Conservation (phyloP, 2,888 invertebrate genomes). For the Drosophila parthenogenetica region DNA sequence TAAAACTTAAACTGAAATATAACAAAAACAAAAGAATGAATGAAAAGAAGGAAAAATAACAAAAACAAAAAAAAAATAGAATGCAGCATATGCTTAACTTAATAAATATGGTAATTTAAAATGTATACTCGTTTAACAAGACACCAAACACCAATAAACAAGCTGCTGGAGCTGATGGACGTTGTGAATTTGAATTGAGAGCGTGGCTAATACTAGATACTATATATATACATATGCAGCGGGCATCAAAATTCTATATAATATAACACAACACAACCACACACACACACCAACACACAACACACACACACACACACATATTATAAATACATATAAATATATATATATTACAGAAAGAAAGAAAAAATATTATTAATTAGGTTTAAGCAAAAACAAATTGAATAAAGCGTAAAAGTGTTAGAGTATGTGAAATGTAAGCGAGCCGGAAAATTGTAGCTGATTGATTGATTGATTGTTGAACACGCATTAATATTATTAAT, state of each 20-base stretch:
- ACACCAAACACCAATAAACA: conserved; percentile 60
- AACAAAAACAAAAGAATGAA: conserved; percentile 26
- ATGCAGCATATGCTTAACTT: conserved; percentile 54
- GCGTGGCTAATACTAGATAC: conserved; percentile 45
- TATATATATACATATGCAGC: conserved; percentile 32
- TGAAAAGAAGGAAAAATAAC: not conserved
- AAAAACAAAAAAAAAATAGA: conserved; percentile 13
- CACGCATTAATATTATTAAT: conserved; percentile 47
- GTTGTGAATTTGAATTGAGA: conserved; percentile 40
- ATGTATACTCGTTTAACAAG: conserved; percentile 77
- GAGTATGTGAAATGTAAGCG: conserved; percentile 53
- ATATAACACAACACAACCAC: conserved; percentile 43
- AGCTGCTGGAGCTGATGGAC: conserved; percentile 28
- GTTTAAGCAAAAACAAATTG: conserved; percentile 62
- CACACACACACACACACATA: conserved; percentile 33
- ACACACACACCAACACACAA: conserved; percentile 26
- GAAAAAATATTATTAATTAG: conserved; percentile 69
- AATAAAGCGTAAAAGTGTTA: conserved; percentile 68
- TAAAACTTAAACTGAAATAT: conserved; percentile 14
- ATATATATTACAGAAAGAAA: conserved; percentile 68
- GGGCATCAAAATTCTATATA: conserved; percentile 64
- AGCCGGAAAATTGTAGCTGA: conserved; percentile 51
- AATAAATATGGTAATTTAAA: conserved; percentile 66
- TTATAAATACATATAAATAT: conserved; percentile 67
- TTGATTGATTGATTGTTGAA: conserved; percentile 63